Conservation (phyloP, 2,113 vertebrate species). For the Phyllopteryx taeniolatus region DNA sequence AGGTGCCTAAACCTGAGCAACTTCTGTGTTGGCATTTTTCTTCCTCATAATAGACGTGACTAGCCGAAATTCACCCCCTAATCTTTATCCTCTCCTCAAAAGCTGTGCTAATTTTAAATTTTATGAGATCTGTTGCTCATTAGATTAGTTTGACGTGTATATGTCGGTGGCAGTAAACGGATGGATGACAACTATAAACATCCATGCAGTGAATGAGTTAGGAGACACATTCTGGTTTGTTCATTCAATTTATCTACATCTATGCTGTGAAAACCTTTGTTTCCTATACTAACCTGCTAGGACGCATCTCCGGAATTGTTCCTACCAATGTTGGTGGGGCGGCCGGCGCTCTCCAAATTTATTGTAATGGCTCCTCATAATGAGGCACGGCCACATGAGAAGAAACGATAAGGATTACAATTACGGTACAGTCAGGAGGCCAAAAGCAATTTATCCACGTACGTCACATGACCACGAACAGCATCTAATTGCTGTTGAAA, state of each 20-base stretch:
- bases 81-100: no score
- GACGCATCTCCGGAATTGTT: not conserved
- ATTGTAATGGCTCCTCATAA: constrained; percentile 25
- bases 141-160: not conserved
- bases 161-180: not conserved
- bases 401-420: constrained; percentile 31
- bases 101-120: no score
- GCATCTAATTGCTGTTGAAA: constrained; percentile 59
- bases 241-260: not conserved
- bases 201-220: not conserved
- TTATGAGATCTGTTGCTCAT: no score
- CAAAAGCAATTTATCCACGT: constrained; percentile 29
- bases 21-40: no score
- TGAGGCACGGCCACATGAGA: constrained; percentile 10
- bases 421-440: constrained; percentile 25
- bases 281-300: not conserved
- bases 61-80: no score
- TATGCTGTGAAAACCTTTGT: not conserved
- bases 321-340: not conserved
- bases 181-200: not conserved
- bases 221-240: no score
- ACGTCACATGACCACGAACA: constrained; percentile 27
- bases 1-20: no score
- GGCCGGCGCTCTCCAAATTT: not conserved
- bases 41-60: no score